phyloP scores from a whole-genome alignment of 2,888 invertebrate genomes.

The Sphinx pinastri region DNA sequence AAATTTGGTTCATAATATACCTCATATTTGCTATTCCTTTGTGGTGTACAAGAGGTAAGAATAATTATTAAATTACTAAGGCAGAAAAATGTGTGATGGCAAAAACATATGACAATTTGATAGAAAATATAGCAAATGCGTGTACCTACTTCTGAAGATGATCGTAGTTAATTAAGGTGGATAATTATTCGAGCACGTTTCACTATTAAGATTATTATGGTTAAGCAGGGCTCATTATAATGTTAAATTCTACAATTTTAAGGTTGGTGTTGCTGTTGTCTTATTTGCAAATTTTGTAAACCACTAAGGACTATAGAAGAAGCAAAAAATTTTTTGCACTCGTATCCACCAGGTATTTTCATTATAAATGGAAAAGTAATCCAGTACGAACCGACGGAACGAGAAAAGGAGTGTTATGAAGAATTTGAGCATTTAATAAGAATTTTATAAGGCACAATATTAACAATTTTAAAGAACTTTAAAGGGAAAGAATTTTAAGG shows the following conservation, averaged over 20 bases:
- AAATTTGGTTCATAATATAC: conserved; percentile 62
- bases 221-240: no score
- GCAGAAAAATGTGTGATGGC: neutral
- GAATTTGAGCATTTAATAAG: conserved; percentile 82
- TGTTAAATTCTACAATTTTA: conserved; percentile 27
- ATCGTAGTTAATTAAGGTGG: no score
- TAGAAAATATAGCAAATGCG: no score
- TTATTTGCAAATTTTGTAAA: conserved; percentile 83
- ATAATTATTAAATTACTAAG: neutral
- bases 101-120: neutral
- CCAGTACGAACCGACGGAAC: conserved; percentile 79
- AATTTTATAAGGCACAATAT: conserved; percentile 64
- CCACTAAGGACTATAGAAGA: conserved; percentile 80
- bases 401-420: conserved; percentile 83
- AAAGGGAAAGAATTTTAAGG: no score
- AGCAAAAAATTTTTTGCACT: conserved; percentile 79
- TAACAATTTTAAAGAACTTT: no score
- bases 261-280: conserved; percentile 87
- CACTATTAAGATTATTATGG: no score
- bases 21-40: conserved; percentile 61
- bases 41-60: conserved; percentile 69
- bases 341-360: conserved; percentile 84
- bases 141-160: no score
- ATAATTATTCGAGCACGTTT: no score
- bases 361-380: conserved; percentile 60